Base-by-base conservation (phyloP, 1,140 invertebrate genomes). In the Ostrea edulis region DNA sequence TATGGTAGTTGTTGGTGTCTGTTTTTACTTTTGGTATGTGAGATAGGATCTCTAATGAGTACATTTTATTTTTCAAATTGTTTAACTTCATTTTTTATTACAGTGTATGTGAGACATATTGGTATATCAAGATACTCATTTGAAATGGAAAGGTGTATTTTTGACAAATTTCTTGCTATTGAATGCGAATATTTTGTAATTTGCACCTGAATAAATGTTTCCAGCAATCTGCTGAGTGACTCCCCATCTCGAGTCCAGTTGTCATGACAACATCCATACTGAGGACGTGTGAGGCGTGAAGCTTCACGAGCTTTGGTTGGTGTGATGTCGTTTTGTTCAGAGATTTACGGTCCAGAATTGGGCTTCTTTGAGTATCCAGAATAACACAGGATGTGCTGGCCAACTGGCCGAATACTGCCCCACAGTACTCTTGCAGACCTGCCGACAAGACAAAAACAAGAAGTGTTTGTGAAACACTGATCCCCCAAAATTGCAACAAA, bases 141-240 rank as follows among this genome's bases (percentile, higher is more conserved):
- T 44, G 35, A 44, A 44, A 44, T 2, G 35, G 35, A 44, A 44
- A 44, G 35, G 35, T 44, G 35, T 44, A 44, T 44, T 5, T 44
- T 44, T 44, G 35, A 44, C 35, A 44, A 5, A 44, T 44, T 44
- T 44, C 5, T 44, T 1, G 35, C 35, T 2, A 44, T 44, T 44
- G 35, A 44, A 44, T 44, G 35, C 5, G 5, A 44, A 44, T 44
- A 44, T 1, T 44, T 44, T 44, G 35, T 51, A 68, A 14, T 53
- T 52, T 86, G 84, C 96, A 98, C 94, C 97, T 97, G 93, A 99
- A 98, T 87, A 99, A 97, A 94, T 98, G 98, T 55, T 97, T 97
- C 98, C 98, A 99, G 93, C 98, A 98, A 88, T 98, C 97, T 62
- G 97, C 96, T 51, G 97, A 97, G 93, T 98, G 98, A 88, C 97